Conservation (phyloP, 2,113 vertebrate species). For the Struthidea cinerea region DNA sequence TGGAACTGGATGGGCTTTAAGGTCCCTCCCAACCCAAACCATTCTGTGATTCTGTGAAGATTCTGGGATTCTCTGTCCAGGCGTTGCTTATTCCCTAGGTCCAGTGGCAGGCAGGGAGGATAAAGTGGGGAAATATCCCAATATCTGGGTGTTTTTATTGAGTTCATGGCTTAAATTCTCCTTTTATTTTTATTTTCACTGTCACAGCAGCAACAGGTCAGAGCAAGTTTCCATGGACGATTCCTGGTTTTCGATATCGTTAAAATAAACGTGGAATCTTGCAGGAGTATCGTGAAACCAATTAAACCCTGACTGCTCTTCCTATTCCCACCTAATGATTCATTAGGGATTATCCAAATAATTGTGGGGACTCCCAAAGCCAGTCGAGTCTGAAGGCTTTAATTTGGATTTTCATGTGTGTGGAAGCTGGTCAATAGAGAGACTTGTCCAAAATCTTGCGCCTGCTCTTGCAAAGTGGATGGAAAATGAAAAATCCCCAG, state of each 20-base stretch:
- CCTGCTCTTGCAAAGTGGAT: neutral
- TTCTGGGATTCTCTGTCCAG: neutral
- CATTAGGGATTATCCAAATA: neutral
- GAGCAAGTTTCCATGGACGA: neutral
- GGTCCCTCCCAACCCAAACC: neutral
- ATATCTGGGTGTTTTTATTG: neutral
- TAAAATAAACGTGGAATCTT: neutral
- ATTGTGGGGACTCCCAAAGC: neutral
- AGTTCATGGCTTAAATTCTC: neutral
- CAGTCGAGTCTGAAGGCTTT: neutral
- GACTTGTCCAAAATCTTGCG: neutral
- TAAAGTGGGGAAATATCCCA: neutral
- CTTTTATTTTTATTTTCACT: neutral
- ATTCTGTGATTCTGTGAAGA: neutral
- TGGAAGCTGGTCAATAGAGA: neutral
- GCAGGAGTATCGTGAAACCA: neutral
- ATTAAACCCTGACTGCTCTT: slow-evolving; percentile 1
- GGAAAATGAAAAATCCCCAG: neutral
- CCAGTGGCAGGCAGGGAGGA: neutral
- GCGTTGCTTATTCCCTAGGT: neutral
- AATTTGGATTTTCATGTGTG: neutral
- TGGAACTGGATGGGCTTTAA: neutral
- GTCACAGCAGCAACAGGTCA: neutral
- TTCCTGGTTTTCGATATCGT: neutral
- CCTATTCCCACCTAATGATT: neutral